Evolutionary conservation across 2,888 invertebrate genomes (phyloP).

Genomic region (Drosophila cyrtoloma): DNA sequence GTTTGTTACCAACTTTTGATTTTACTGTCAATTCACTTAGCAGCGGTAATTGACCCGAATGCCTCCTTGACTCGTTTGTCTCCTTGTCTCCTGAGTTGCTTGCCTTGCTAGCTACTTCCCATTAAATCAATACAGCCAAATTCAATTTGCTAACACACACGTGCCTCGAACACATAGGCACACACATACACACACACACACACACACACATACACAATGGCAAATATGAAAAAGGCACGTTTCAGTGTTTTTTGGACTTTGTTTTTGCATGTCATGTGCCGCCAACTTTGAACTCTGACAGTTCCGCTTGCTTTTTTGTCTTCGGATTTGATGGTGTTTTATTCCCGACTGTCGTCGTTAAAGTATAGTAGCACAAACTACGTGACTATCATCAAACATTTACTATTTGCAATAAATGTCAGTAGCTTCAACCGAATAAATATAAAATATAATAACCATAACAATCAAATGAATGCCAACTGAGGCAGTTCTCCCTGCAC

Average conservation of each 20-base stretch:
- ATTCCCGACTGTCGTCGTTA: conserved; percentile 38
- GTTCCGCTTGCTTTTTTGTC: conserved; percentile 7
- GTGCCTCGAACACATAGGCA: conserved; percentile 9
- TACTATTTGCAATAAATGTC: conserved; percentile 68
- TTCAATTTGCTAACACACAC: conserved; percentile 65
- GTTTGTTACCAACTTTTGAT: conserved; percentile 54
- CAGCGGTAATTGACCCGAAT: conserved; percentile 77
- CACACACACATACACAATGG: conserved; percentile 31
- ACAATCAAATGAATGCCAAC: conserved; percentile 57
- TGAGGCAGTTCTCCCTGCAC: background rate
- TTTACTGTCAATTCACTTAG: conserved; percentile 70
- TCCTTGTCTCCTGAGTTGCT: background rate
- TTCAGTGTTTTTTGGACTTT: conserved; percentile 79
- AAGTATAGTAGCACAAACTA: conserved; percentile 54
- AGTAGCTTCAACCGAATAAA: conserved; percentile 48
- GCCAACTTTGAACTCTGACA: conserved; percentile 68
- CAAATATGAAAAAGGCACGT: conserved; percentile 78
- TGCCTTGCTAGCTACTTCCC: conserved; percentile 11
- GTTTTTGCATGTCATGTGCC: conserved; percentile 75
- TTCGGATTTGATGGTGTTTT: conserved; percentile 19
- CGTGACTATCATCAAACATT: conserved; percentile 73
- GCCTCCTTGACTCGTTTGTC: conserved; percentile 23
- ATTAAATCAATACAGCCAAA: conserved; percentile 70
- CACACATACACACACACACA: background rate
- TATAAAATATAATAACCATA: conserved; percentile 54